Evolutionary conservation across 2,113 vertebrate species (phyloP), one percentile per base, ranked within the genome.

Genomic region (Eubucco bourcierii): DNA sequence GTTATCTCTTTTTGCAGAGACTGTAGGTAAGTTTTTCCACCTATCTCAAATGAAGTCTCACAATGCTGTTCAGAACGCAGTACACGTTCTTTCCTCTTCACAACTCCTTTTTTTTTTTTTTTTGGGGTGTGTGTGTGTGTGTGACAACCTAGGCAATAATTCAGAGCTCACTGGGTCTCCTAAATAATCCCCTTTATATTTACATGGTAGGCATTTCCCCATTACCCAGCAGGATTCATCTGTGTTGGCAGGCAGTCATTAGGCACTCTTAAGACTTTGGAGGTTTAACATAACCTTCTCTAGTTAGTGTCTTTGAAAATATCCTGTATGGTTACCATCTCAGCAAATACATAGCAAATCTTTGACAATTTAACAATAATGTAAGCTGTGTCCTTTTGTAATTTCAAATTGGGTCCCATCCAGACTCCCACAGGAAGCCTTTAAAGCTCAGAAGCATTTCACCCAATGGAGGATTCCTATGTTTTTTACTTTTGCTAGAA

Each of bases 151-250:
- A 94, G 89, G 80, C 72, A 96, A 90, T 96, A 97, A 97, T 95
- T 97, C 85, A 93, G 95, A 95, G 93, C 84, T 97, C 93, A 87
- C 85, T 95, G 88, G 94, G 88, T 94, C 91, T 96, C 96, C 85
- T 95, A 97, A 96, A 97, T 95, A 95, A 93, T 92, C 95, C 78
- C 90, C 84, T 97, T 97, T 95, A 87, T 92, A 95, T 94, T 94
- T 95, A 93, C 90, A 89, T 80, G 60, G 81, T 93, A 94, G 95
- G 91, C 89, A 95, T 96, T 90, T 83, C 94, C 96, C 95, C 91
- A 95, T 97, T 96, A 95, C 86, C 63, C 84, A 95, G 92, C 63
- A 88, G 96, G 95, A 94, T 92, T 81, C 76, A 94, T 74, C 87
- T 15, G 23, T 88, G 86, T 58, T 94, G 92, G 93, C 91, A 96